Evolutionary conservation across 2,797 vertebrate genomes (phyloP).

Genomic region (Schizopygopsis malacanthus): DNA sequence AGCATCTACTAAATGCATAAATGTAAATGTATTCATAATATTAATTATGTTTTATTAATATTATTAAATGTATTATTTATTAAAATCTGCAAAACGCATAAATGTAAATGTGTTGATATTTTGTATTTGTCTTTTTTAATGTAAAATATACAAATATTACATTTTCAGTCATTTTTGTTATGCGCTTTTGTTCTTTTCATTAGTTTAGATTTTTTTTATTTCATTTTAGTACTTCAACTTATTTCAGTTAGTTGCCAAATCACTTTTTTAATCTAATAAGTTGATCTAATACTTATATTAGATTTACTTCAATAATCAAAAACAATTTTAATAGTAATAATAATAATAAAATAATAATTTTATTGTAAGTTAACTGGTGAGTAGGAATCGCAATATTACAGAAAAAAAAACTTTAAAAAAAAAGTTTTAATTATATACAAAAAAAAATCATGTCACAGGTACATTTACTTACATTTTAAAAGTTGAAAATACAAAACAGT

Average conservation of each 20-base stretch:
- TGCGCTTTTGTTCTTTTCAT: not conserved
- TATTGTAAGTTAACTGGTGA: not conserved
- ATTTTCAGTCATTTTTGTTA: not conserved
- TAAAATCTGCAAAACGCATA: not conserved
- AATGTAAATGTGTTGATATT: not conserved
- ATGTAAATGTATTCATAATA: not conserved
- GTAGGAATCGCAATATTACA: not conserved
- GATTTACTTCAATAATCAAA: not conserved
- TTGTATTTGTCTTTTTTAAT: not conserved
- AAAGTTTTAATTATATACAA: slow-evolving; percentile 12
- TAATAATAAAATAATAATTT: not conserved
- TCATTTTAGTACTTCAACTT: not conserved
- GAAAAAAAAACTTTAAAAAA: not conserved
- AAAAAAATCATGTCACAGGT: not conserved
- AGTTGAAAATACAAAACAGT: slow-evolving; percentile 33
- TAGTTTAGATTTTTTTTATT: not conserved
- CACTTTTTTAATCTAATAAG: no score
- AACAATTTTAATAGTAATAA: not conserved
- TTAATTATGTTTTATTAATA: not conserved
- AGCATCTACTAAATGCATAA: not conserved
- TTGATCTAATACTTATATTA: not conserved
- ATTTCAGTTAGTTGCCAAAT: not conserved
- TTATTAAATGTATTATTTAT: not conserved
- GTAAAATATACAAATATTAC: no score
- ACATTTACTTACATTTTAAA: slow-evolving; percentile 9